A percentile compares a stretch with the other conserved stretches of the same genome.
These are phyloP conservation scores for Caenorhabditis briggsae DNA, from an alignment of 1,140 invertebrate species.

Conservation along the genomic window DNA sequence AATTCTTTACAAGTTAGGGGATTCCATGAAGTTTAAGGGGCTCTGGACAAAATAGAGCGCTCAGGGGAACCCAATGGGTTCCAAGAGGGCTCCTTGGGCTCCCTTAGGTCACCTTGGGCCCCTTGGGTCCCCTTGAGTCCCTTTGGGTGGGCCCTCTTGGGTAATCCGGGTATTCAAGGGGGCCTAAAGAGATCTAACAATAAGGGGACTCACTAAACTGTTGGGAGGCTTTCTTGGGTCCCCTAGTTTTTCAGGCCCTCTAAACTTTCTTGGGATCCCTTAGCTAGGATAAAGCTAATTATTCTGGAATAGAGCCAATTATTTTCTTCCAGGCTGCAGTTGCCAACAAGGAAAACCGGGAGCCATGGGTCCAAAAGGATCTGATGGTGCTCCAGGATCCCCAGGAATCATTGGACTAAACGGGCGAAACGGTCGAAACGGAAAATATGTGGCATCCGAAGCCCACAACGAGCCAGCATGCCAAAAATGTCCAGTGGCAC, in stretches of 20 bases:
- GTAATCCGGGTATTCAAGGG: too few relatives aligned
- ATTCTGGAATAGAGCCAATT: too few relatives aligned
- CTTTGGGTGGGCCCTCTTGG: too few relatives aligned
- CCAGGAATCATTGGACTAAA: constrained; percentile 55
- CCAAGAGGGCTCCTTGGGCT: not conserved
- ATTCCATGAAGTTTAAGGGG: too few relatives aligned
- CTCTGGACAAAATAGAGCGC: too few relatives aligned
- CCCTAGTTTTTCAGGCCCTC: too few relatives aligned
- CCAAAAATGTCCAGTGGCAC: constrained; percentile 62
- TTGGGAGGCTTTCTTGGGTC: too few relatives aligned
- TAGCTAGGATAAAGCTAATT: too few relatives aligned
- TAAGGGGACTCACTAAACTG: not conserved
- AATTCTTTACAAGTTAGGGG: too few relatives aligned
- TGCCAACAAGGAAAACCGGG: constrained; percentile 64
- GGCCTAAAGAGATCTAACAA: not conserved
- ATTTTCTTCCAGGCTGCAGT: constrained; percentile 54
- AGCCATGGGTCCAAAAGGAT: constrained; percentile 55
- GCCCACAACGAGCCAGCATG: constrained; percentile 52
- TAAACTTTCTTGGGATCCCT: too few relatives aligned
- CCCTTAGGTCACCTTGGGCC: not conserved
- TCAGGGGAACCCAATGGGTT: too few relatives aligned
- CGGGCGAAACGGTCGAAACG: constrained; percentile 56
- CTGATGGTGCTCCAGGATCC: constrained; percentile 49
- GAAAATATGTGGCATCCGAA: constrained; percentile 59
- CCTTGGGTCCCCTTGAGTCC: not conserved